Evolutionary conservation across 2,113 vertebrate species (phyloP), one percentile per base, ranked within the genome.

Genomic region (Salvelinus alpinus): DNA sequence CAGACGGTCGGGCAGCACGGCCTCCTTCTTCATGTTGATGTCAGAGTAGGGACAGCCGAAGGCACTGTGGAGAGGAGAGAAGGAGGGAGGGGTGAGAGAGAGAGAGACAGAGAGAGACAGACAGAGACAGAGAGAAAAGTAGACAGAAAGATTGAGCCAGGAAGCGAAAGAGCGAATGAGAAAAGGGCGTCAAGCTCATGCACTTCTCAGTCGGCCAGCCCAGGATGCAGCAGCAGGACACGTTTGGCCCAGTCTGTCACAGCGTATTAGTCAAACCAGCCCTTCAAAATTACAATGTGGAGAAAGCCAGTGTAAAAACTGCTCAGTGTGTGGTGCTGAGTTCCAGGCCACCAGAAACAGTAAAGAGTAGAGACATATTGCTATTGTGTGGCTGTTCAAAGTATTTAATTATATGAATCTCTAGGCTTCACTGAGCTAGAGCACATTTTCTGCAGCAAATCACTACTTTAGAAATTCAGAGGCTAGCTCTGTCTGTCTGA

Each of bases 1-100:
- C 48, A 94, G 82, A 34, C 94, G 86, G 75, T 94, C 93, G 1
- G 92, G 93, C 67, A 94, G 86, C 71, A 87, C 80, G 64, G 82
- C 80, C 71, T 94, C 94, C 51, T 94, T 94, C 57, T 88, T 89
- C 84, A 92, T 80, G 74, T 94, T 94, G 11, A 91, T 93, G 38
- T 94, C 94, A 0, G 94, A 94, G 76, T 94, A 94, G 0, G 94
- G 94, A 84, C 94, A 94, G 27, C 94, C 94, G 18, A 94, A 94
- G 85, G 93, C 92, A 92, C 93, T 93, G 84, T 24, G 44, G 64
- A 68, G 24, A 60, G 34, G 64, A 8, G 59, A 22, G 7, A 47
- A 6, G 59, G 7, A 29, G 18, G n/a, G 38, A 57, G 24, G 73
- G 34, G 65, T 22, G 13, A 18, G 72, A 29, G 48, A 57, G 24